Base-by-base conservation (phyloP, 1,140 invertebrate genomes). In the Scaptomyza graminum region DNA sequence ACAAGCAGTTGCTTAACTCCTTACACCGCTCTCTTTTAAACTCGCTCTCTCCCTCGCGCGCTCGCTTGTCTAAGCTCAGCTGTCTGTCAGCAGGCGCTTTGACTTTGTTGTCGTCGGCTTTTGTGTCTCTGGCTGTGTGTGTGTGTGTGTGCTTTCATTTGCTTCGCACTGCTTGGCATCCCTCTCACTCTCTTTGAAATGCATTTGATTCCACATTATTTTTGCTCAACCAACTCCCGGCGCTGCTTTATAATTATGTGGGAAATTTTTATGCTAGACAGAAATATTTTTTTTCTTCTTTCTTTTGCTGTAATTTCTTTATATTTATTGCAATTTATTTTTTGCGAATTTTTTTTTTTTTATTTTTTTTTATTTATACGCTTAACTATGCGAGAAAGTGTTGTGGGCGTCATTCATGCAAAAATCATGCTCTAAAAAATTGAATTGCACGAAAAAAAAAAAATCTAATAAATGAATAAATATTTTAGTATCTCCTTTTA, bases 241-340 rank as follows among this genome's bases (percentile, higher is more conserved):
- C 79, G 75, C 79, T 85, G 75, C 79, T 85, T 82, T 61, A 79
- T 83, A 87, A 88, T 87, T 87, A 88, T 87, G 83, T 87, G 83
- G 69, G 83, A 87, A 88, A 83, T 79, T 83, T 60, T 8, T 9
- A 34, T 9, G 79, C 83, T 87, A 83, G 83, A 88, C 79, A 79
- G 71, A 87, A 88, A 88, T 74, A 68, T 77, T 62, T 70, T 68
- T 34, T 51, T 44, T 61, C 15, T 64, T 46, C 18, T 22, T 22
- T 22, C 18, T 22, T 22, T 22, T 22, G 18, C 11, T 39, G 37
- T 9, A 15, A 41, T 60, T 70, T 70, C 18, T 69, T 74, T 69
- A 52, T 57, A 63, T 57, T 69, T 68, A 15, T n/a, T 22, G 41
- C 43, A 49, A 31, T 31, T 22, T 22, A 31, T 31, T 31, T 28